Conservation (phyloP, 2,113 vertebrate species). For the Lophotis ruficrista region DNA sequence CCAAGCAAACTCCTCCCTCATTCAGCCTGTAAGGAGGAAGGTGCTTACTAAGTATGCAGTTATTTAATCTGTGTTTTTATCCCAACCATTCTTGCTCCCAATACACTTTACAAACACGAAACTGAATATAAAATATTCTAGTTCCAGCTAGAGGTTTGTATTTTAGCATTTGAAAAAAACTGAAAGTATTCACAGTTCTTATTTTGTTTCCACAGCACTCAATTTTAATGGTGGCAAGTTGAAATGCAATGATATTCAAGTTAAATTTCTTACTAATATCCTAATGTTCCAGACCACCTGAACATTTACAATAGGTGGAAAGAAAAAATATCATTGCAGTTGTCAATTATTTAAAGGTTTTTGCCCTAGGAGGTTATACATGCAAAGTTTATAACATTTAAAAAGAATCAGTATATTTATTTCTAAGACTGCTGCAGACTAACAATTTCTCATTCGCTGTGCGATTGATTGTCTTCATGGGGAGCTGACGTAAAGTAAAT, state of each 20-base stretch:
- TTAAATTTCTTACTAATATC: not conserved
- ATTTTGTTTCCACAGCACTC: not conserved
- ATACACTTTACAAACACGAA: not conserved
- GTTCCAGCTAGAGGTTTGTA: not conserved
- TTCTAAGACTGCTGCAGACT: not conserved
- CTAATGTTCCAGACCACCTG: not conserved
- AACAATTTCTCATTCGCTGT: not conserved
- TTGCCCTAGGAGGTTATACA: not conserved
- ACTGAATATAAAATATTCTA: not conserved
- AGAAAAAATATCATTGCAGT: not conserved
- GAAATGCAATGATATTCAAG: not conserved
- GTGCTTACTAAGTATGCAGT: not conserved
- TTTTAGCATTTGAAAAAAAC: not conserved
- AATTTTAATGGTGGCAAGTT: not conserved
- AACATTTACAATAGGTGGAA: not conserved
- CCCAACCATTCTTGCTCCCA: not conserved
- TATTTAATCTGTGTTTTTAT: not conserved
- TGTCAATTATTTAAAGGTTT: slow-evolving; percentile 26
- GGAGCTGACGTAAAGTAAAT: slow-evolving; percentile 52
- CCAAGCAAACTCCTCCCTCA: not conserved
- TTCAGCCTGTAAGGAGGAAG: not conserved
- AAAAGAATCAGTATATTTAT: slow-evolving; percentile 21
- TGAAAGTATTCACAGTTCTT: not conserved
- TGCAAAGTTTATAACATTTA: not conserved
- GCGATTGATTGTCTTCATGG: not conserved